phyloP scores from a whole-genome alignment of 2,888 invertebrate species.

The Salpingus planirostris region DNA sequence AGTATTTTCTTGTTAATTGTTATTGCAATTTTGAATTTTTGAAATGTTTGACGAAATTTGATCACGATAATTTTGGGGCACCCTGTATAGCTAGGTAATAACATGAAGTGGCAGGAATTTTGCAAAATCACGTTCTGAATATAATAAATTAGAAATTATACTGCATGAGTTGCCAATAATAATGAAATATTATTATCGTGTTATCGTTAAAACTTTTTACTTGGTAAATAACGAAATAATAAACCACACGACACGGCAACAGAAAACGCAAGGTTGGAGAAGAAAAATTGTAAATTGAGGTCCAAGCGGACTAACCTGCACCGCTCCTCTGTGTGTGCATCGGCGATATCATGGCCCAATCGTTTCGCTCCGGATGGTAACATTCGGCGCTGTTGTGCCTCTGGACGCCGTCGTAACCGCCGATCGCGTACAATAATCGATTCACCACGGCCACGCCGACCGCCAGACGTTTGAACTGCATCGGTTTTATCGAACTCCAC shows the following conservation, averaged over 20 bases:
- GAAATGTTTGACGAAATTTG: too few relatives aligned
- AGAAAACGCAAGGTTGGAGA: constrained; percentile 1
- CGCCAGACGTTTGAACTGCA: constrained; percentile 72
- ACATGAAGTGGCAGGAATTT: too few relatives aligned
- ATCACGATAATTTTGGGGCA: too few relatives aligned
- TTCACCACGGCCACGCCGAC: constrained; percentile 73
- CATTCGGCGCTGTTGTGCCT: constrained; percentile 76
- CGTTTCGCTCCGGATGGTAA: constrained; percentile 88
- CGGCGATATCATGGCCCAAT: constrained; percentile 73
- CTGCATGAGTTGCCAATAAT: too few relatives aligned
- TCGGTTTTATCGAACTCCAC: constrained; percentile 68
- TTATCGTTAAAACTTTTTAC: too few relatives aligned
- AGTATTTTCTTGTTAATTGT: too few relatives aligned
- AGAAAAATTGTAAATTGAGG: not conserved
- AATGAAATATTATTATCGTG: too few relatives aligned
- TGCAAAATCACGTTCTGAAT: too few relatives aligned
- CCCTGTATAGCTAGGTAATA: too few relatives aligned
- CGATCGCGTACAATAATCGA: constrained; percentile 63
- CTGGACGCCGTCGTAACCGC: constrained; percentile 78
- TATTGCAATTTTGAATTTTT: too few relatives aligned
- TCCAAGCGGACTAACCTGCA: constrained; percentile 47
- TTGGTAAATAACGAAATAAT: too few relatives aligned
- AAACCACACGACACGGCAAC: not conserved
- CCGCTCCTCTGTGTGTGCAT: constrained; percentile 77
- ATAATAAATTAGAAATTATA: too few relatives aligned